Evolutionary conservation across 2,113 vertebrate genomes (phyloP), one percentile per base, ranked within the genome.

Genomic region (Lophotis ruficrista): DNA sequence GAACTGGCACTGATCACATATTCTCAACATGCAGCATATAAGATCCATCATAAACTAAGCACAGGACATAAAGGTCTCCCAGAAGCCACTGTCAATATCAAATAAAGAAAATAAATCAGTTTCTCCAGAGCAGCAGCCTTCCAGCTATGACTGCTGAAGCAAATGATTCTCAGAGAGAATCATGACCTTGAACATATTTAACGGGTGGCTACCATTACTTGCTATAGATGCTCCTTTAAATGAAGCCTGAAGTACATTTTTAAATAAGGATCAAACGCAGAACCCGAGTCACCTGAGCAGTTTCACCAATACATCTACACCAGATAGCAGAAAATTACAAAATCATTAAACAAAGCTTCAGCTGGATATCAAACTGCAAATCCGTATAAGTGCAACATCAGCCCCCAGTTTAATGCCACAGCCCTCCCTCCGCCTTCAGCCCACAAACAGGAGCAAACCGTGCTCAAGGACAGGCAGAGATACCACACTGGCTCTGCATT

Each of bases 81-180:
- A 80, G 54, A 94, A 90, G 54, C n/a, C 66, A 66, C 31, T 35
- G 37, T 65, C 56, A 78, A 27, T 65, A 89, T 38, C 3, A 89
- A 89, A 78, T 27, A 71, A 80, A 80, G 68, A 71, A 50, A 60
- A 71, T 16, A 57, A 73, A 78, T 72, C n/a, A 23, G 21, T 18
- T 87, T 84, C 77, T 84, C 28, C 53, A 76, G 56, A 89, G 41
- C 13, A 82, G 84, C 64, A 93, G 45, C 62, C 81, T 96, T 87
- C 65, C 77, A 95, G 73, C 61, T 25, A 41, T 10, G 25, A 51
- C 54, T 91, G 61, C 7, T 80, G 66, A 65, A 93, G 65, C 24
- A 66, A 86, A 24, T 5, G 33, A 95, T 62, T 76, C 65, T 69
- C 75, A 43, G 9, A 79, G 18, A 57, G 14, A 95, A 66, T 43